Percentiles rank a stretch among this genome's conserved stretches.
Evolutionary conservation across 1,140 invertebrate species (phyloP).

Genomic region (Drosophila yakuba): DNA sequence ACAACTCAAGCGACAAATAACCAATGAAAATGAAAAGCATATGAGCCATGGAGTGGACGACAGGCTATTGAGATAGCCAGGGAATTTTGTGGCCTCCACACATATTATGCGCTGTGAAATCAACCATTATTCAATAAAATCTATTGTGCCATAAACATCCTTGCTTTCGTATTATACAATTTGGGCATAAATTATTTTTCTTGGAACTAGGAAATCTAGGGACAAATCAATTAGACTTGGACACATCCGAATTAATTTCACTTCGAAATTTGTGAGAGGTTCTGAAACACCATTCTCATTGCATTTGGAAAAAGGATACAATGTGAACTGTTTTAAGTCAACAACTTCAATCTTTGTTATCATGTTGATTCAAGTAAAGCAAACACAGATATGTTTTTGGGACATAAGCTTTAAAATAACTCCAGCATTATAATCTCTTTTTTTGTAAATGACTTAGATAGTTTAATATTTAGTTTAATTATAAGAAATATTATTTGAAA

Average conservation of each 20-base stretch:
- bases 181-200: neutral
- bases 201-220: neutral
- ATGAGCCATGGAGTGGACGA: slow-evolving; percentile 3
- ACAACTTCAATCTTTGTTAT: slow-evolving; percentile 40
- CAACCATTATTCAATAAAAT: slow-evolving; percentile 4
- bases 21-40: slow-evolving; percentile 22
- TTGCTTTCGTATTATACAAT: neutral
- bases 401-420: too few relatives aligned
- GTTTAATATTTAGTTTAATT: too few relatives aligned
- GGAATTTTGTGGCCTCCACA: neutral
- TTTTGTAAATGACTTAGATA: too few relatives aligned
- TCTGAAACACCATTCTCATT: neutral
- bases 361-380: slow-evolving; percentile 29
- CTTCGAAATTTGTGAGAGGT: neutral
- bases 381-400: too few relatives aligned
- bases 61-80: neutral
- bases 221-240: slow-evolving; percentile 1
- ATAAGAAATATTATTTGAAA: too few relatives aligned
- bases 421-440: too few relatives aligned
- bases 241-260: neutral
- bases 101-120: slow-evolving; percentile 1
- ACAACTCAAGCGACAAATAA: slow-evolving; percentile 16
- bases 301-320: neutral
- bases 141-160: neutral
- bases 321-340: neutral